phyloP scores from a whole-genome alignment of 2,797 vertebrate species.

The Galago senegalensis region DNA sequence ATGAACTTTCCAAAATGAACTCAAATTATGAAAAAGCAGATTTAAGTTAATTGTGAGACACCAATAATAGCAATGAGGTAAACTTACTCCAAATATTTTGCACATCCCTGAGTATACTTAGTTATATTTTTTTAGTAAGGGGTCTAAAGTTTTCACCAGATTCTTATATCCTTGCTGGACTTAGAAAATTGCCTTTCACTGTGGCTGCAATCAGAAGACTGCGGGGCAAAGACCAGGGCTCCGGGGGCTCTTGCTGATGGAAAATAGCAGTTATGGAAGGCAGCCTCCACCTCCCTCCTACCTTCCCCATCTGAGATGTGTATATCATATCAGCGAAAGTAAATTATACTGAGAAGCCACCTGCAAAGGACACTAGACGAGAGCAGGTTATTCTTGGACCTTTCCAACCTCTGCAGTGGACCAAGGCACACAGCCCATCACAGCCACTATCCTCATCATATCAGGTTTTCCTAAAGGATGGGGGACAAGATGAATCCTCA shows the following conservation, averaged over 20 bases:
- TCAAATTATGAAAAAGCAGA: conserved; percentile 10
- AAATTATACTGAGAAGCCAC: not conserved
- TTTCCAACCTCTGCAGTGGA: not conserved
- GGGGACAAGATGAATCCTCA: not conserved
- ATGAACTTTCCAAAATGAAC: not conserved
- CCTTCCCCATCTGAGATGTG: not conserved
- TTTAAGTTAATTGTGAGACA: not conserved
- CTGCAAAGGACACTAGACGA: not conserved
- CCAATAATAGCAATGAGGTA: not conserved
- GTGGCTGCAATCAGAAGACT: not conserved
- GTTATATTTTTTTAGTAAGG: not conserved
- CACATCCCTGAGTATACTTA: not conserved
- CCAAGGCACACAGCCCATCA: no score
- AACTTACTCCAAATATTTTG: not conserved
- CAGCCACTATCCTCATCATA: not conserved
- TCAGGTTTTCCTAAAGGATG: not conserved
- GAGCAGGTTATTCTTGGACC: not conserved
- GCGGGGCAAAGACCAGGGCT: not conserved
- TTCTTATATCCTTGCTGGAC: not conserved
- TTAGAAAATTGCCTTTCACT: not conserved
- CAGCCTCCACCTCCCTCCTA: not conserved
- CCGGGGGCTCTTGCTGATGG: no score
- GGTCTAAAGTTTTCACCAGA: not conserved
- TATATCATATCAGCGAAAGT: not conserved
- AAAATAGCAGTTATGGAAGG: not conserved